Base-by-base conservation (phyloP, 2,797 vertebrate species). In the Tapirus indicus region DNA sequence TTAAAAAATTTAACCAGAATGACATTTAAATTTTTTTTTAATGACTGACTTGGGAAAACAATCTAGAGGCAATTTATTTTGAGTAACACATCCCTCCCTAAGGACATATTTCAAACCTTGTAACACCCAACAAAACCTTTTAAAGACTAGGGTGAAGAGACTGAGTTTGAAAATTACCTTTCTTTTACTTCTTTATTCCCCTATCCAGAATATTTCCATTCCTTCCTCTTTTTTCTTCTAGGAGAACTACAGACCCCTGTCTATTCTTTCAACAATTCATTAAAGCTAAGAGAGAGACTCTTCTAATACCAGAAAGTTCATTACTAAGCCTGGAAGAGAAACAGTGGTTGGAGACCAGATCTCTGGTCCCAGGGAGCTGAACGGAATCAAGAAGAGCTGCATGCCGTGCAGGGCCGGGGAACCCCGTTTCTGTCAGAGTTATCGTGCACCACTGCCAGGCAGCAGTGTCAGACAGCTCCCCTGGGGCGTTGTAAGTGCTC, bases 201-300 rank as follows among this genome's bases (percentile, higher is more conserved):
- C 32, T 52, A 25, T 93, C 91, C 35, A 77, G 38, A 68, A 49
- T 56, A 91, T 84, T 69, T 41, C 52, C 58, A 62, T 62, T 84
- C 25, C 44, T 27, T 35, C 12, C 5, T 29, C 52, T 35, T 54
- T 20, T 56, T 84, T 64, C 86, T 79, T 92, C 29, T 2, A 35
- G 47, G 13, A 80, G 52, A 52, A 92, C 82, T 13, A 32, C 0
- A 92, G 38, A 38, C 7, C 18, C 27, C 62, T 69, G 54, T 89
- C 52, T 84, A n/a, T 58, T 78, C 54, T 86, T 87, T 82, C 71
- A 86, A 75, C 25, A 91, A 49, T 54, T 54, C 49, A 85, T 88
- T 71, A 83, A 93, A 90, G 21, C 38, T 90, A 69, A 74, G 38
- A 41, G 60, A 75, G 64, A 71, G 29, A 62, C 56, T 95, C 54